Base-by-base conservation (phyloP, 2,797 vertebrate species). In the Eospalax fontanierii region DNA sequence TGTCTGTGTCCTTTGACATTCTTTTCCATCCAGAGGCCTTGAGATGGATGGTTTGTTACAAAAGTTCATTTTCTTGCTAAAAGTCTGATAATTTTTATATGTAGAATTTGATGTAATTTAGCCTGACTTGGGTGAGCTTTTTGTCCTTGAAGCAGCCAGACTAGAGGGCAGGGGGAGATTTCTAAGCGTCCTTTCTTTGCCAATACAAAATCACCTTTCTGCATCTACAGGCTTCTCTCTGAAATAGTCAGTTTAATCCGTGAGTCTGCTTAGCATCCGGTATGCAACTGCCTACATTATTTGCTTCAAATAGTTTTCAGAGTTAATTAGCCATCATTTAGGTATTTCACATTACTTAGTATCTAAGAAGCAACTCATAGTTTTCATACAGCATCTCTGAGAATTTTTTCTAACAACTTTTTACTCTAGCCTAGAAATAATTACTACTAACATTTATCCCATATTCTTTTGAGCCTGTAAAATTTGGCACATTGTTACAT, bases 251-350 rank as follows among this genome's bases (percentile, higher is more conserved):
- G 0, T 79, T 54, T 83, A 71, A 35, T 83, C 22, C 9, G 57
- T 87, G 1, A 35, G 11, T 87, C 19, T 92, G 24, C 33, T 90
- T 90, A 54, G 40, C 59, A 59, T 63, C 46, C 19, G 57, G 4
- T 38, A 22, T 87, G 61, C 65, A 88, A 85, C 86, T 43, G 82
- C 59, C 11, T 81, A 43, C 0, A 83, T 0, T 71, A 46, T 75
- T 63, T 33, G 26, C 40, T 76, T 24, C 90, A 90, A 63, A 65
- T 74, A 74, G 30, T 63, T 95, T 80, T 91, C 50, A 91, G 57
- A 86, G 59, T 43, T 88, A 65, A 83, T 93, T 93, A 80, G 38
- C 70, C 40, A 66, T 73, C 85, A 71, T 95, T 95, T 54, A 88
- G 24, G 15, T 83, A 70, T 88, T 83, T 93, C 83, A 90, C 26